phyloP scores from a whole-genome alignment of 2,797 vertebrate species.

The Aplochiton taeniatus region DNA sequence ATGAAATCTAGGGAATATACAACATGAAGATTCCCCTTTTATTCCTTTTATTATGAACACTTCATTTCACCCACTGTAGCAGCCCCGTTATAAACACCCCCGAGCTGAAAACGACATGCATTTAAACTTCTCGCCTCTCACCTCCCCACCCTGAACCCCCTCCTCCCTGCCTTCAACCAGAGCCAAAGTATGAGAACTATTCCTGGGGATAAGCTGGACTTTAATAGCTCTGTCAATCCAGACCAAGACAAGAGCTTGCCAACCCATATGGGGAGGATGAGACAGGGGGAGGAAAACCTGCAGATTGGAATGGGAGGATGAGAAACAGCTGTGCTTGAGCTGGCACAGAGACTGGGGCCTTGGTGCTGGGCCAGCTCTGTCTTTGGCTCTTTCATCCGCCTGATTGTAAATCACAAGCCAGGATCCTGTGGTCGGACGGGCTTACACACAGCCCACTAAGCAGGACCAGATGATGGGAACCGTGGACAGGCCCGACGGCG shows the following conservation, averaged over 20 bases:
- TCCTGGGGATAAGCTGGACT: constrained; percentile 6
- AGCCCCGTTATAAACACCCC: no score
- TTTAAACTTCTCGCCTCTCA: constrained; percentile 8
- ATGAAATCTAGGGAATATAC: no score
- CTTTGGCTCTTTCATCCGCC: constrained; percentile 28
- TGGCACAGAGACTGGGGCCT: not conserved
- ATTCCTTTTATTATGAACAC: no score
- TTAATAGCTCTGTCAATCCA: constrained; percentile 12
- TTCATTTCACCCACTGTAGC: no score
- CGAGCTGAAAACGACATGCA: no score
- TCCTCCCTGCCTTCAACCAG: not conserved
- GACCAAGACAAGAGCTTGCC: not conserved
- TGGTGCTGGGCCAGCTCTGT: not conserved
- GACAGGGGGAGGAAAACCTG: constrained; percentile 6
- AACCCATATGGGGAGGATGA: not conserved
- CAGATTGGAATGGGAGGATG: constrained; percentile 13
- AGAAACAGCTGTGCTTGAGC: constrained; percentile 18
- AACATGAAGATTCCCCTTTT: no score
- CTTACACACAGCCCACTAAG: constrained; percentile 20
- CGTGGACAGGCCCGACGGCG: not conserved
- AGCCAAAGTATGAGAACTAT: constrained; percentile 16
- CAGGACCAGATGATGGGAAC: constrained; percentile 31
- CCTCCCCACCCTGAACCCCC: constrained; percentile 4
- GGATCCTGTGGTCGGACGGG: constrained; percentile 15
- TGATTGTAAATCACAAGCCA: constrained; percentile 30